Evolutionary conservation across 2,797 vertebrate species (phyloP), one percentile per base, ranked within the genome.

Genomic region (Squalus acanthias): DNA sequence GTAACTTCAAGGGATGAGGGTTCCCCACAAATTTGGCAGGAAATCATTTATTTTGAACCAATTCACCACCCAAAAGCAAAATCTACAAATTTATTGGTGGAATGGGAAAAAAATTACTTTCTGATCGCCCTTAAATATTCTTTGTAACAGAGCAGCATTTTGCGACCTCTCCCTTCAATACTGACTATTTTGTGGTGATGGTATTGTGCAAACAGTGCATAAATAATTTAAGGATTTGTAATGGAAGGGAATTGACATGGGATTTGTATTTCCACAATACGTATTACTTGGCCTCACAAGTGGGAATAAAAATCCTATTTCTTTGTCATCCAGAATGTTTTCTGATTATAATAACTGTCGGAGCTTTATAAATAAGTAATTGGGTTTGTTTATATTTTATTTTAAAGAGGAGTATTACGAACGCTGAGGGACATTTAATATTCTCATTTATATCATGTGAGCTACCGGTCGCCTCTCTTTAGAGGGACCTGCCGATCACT

Each of bases 251-350:
- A 57, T 10, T 70, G 94, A 70, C 39, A 74, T 53, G 94, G 46
- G 69, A 72, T 70, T 95, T 74, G 46, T 74, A 95, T 74, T 70
- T 70, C 69, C 94, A 95, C 94, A 95, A 95, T 69, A 69, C 2
- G 2, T 39, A 24, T 93, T 69, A 46, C 91, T 93, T 93, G 69
- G 94, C 70, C 50, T 74, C 70, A 57, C 94, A 76, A 95, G 17
- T 95, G 94, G 94, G 94, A 95, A 95, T 95, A 76, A 57, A 72
- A 95, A 60, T 72, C 50, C 69, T 95, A 76, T 95, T 70, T 72
- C 67, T 17, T 95, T 95, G 67, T 74, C 94, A 33, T 76, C 22
- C 94, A 74, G 53, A 76, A 53, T 95, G 70, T 95, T 95, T 74
- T 95, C 63, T 93, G 91, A 69, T 93, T 93, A 69, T 93, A 93